Evolutionary conservation across 2,113 vertebrate genomes (phyloP).

Genomic region (Equus przewalskii): DNA sequence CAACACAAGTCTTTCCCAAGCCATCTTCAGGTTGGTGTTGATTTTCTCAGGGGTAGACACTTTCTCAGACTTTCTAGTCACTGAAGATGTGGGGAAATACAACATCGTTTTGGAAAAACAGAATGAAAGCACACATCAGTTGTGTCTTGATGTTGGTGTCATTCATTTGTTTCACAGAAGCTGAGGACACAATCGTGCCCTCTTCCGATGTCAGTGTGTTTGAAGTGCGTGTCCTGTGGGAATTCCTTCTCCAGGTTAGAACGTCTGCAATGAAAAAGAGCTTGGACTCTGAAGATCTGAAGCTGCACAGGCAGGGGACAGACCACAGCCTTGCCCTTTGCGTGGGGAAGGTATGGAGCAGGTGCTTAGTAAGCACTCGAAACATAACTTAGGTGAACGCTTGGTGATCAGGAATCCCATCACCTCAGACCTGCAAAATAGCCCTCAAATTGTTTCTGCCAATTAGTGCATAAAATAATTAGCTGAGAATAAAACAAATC

Average conservation of each 20-base stretch:
- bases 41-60: not conserved
- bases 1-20: not conserved
- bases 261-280: not conserved
- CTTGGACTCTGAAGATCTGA: not conserved
- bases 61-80: not conserved
- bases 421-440: not conserved
- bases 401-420: not conserved
- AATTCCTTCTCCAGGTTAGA: not conserved
- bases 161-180: not conserved
- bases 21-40: not conserved
- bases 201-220: not conserved
- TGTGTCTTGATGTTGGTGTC: not conserved
- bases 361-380: not conserved
- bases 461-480: conserved; percentile 1
- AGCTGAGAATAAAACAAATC: not conserved
- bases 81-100: not conserved
- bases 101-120: not conserved
- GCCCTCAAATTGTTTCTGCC: not conserved
- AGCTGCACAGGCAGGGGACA: not conserved
- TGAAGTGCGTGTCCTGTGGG: not conserved
- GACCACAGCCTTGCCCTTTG: not conserved
- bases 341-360: not conserved
- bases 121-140: not conserved
- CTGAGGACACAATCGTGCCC: not conserved
- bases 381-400: not conserved